Evolutionary conservation across 2,113 vertebrate species (phyloP), one percentile per base, ranked within the genome.

Genomic region (Caracal caracal): DNA sequence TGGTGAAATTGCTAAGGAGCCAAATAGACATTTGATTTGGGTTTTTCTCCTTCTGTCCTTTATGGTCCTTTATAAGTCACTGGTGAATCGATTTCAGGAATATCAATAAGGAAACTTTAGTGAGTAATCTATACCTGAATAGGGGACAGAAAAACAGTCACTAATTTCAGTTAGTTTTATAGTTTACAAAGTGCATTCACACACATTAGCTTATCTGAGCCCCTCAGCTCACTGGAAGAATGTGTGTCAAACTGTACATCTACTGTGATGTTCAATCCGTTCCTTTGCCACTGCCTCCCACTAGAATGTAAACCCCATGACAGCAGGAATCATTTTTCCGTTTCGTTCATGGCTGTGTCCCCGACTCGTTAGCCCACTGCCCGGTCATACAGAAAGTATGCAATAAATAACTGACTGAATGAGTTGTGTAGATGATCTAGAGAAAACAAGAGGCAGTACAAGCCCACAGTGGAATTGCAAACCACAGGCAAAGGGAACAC

Each of bases 211-310:
- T 94, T 53, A 28, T 17, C 35, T 35, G 28, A 87, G 22, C 33
- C 33, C 49, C 28, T 30, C n/a, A 10, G 11, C 19, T 63, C 37
- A 8, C 5, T 16, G 33, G 47, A 22, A 78, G 53, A 78, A 37
- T 9, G 6, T 43, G 35, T 10, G 1, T 24, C 4, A 24, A 37
- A 35, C 17, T 22, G 26, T 24, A 0, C 37, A 3, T n/a, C 40
- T 33, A 6, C 30, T 9, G 4, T 10, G 2, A 20, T 10, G 5
- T 19, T n/a, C n/a, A 20, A 7, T 24, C 15, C 4, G 17, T 19
- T 78, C 6, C 16, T 87, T 94, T 83, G 65, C 22, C 16, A 30
- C 7, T 3, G 12, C 20, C 47, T 37, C 53, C 40, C 28, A 40
- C 28, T 30, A 22, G 76, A 86, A 90, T 30, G 2, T 6, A 90